Conservation (phyloP, 2,797 vertebrate species). For the Austrolebias charrua region DNA sequence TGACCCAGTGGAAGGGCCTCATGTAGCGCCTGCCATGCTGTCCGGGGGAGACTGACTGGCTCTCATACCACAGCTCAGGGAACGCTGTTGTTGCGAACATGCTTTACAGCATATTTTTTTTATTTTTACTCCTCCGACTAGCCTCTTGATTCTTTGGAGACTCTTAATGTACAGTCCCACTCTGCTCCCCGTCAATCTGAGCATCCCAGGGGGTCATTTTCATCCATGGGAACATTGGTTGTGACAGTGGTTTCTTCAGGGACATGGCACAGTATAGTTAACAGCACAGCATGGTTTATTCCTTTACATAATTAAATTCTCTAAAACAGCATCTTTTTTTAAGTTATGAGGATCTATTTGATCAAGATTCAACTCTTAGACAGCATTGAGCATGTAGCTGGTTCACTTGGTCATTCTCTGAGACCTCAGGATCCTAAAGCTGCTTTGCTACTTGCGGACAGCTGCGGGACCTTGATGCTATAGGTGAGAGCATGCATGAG, state of each 20-base stretch:
- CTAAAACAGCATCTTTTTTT: constrained; percentile 16
- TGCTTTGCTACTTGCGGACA: constrained; percentile 43
- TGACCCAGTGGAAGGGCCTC: constrained; percentile 53
- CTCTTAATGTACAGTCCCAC: constrained; percentile 63
- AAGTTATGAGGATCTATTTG: constrained; percentile 13
- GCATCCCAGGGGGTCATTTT: constrained; percentile 54
- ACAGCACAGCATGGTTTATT: constrained; percentile 45
- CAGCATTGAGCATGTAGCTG: constrained; percentile 1
- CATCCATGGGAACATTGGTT: constrained; percentile 74
- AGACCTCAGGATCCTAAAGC: constrained; percentile 38
- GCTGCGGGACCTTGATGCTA: constrained; percentile 47
- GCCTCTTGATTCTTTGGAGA: constrained; percentile 66
- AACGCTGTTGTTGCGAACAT: constrained; percentile 54
- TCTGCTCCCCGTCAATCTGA: constrained; percentile 69
- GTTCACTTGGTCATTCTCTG: constrained; percentile 13
- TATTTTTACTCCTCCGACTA: constrained; percentile 55
- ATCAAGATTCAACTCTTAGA: constrained; percentile 6
- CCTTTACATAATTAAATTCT: constrained; percentile 24
- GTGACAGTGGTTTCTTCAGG: constrained; percentile 53
- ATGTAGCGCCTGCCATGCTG: constrained; percentile 48
- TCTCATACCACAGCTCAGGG: constrained; percentile 63
- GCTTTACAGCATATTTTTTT: constrained; percentile 62
- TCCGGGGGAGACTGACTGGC: constrained; percentile 48
- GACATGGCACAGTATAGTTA: constrained; percentile 35
- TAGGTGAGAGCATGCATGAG: constrained; percentile 63